Evolutionary conservation across 1,140 invertebrate genomes (phyloP).

Genomic region (Dreissena polymorpha): DNA sequence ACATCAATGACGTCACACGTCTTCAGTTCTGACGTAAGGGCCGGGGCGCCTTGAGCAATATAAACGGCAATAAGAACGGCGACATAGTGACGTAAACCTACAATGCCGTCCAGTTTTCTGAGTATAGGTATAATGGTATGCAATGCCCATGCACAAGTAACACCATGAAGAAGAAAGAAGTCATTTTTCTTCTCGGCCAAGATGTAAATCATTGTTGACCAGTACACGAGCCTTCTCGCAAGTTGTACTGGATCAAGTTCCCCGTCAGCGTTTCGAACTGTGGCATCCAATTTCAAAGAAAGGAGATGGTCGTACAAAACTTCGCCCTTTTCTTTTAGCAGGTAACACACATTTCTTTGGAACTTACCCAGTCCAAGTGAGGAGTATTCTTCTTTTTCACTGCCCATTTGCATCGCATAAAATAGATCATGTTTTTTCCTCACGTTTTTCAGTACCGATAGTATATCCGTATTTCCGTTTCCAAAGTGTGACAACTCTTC

Average conservation of each 20-base stretch:
- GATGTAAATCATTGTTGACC: slow-evolving; percentile 3
- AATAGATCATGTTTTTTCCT: background rate
- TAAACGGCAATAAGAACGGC: slow-evolving; percentile 29
- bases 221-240: slow-evolving; percentile 9
- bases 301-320: slow-evolving; percentile 11
- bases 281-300: background rate
- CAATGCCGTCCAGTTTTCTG: slow-evolving; percentile 11
- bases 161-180: slow-evolving; percentile 43
- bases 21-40: background rate
- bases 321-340: slow-evolving; percentile 11
- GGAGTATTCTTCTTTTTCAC: slow-evolving; percentile 25
- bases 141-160: slow-evolving; percentile 35
- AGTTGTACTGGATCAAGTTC: background rate
- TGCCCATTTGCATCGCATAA: background rate
- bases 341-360: slow-evolving; percentile 13
- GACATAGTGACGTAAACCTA: slow-evolving; percentile 9
- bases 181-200: slow-evolving; percentile 15
- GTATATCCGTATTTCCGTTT: background rate
- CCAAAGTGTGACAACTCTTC: slow-evolving; percentile 19
- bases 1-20: background rate
- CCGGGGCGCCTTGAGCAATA: slow-evolving; percentile 21
- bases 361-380: slow-evolving; percentile 32
- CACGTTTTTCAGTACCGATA: background rate
- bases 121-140: slow-evolving; percentile 21
- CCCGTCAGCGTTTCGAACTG: background rate